phyloP scores from a whole-genome alignment of 1,140 invertebrate genomes.

The Lepeophtheirus salmonis region DNA sequence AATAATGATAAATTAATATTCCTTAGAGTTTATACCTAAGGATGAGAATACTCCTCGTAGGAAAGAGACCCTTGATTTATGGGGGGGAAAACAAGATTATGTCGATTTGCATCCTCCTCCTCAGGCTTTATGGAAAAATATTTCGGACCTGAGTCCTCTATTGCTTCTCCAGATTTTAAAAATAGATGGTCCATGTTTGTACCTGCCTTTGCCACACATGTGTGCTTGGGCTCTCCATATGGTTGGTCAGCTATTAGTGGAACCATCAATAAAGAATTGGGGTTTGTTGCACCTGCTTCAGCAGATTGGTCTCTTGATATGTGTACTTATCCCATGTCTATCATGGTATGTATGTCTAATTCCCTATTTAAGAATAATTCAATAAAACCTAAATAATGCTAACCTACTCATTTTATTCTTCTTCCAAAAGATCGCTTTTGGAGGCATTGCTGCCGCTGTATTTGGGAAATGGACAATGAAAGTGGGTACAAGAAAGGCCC shows the following conservation, averaged over 20 bases:
- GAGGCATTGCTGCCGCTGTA: conserved; percentile 12
- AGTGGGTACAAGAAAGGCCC: conserved; percentile 10
- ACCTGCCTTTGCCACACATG: conserved; percentile 15
- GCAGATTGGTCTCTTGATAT: conserved; percentile 13
- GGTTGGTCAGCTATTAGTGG: conserved; percentile 17
- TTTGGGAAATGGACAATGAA: conserved; percentile 18
- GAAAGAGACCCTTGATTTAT: too few species aligned
- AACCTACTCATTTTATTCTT: background rate
- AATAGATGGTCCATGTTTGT: conserved; percentile 17
- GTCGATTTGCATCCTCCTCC: background rate
- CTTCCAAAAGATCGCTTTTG: conserved; percentile 9
- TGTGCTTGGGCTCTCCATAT: conserved; percentile 18
- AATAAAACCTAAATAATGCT: background rate
- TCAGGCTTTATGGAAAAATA: background rate
- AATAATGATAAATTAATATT: too few species aligned
- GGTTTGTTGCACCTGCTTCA: conserved; percentile 7
- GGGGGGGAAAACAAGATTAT: too few species aligned
- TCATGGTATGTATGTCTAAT: conserved; percentile 6
- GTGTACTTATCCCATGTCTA: conserved; percentile 15
- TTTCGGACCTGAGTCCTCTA: conserved; percentile 1
- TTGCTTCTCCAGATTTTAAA: background rate
- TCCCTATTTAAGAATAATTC: background rate
- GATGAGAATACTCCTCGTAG: too few species aligned
- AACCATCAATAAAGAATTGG: conserved; percentile 8
- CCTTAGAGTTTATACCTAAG: too few species aligned